These are phyloP conservation scores for Penaeus japonicus DNA, from an alignment of 1,140 invertebrate genomes.

Conservation along the genomic window DNA sequence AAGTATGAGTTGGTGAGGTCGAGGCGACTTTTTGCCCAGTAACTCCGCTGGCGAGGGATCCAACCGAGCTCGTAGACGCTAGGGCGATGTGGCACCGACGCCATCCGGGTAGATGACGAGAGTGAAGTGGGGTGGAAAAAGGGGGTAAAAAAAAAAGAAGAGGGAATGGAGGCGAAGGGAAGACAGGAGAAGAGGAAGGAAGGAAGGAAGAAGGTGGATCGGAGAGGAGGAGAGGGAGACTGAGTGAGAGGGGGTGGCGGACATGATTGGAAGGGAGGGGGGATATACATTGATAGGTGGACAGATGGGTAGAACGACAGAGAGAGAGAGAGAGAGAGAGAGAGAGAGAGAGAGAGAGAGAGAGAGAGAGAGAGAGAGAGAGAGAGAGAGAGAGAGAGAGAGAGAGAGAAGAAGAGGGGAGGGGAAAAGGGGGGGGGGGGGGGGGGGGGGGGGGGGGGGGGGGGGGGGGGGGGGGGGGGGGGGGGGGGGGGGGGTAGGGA, in stretches of 20 bases:
- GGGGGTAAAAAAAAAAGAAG: too few species aligned
- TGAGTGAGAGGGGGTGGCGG: neutral
- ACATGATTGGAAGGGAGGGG: neutral
- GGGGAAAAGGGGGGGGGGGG: too few species aligned
- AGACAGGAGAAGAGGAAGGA: neutral
- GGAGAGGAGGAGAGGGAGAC: neutral
- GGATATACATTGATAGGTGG: too few species aligned
- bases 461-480: too few species aligned
- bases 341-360: neutral
- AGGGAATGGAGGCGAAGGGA: neutral
- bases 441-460: too few species aligned
- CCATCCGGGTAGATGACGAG: neutral
- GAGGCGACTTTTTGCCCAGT: neutral
- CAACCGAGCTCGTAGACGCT: neutral
- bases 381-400: neutral
- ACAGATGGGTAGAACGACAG: neutral
- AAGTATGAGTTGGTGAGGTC: conserved; percentile 21
- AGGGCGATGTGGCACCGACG: neutral
- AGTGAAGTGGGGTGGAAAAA: neutral
- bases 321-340: neutral
- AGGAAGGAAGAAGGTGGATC: neutral
- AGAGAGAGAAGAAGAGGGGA: neutral
- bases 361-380: too few species aligned
- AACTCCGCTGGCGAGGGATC: conserved; percentile 23
- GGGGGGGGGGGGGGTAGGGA: too few species aligned